phyloP scores from a whole-genome alignment of 2,113 vertebrate genomes.

The Tupaia chinensis region DNA sequence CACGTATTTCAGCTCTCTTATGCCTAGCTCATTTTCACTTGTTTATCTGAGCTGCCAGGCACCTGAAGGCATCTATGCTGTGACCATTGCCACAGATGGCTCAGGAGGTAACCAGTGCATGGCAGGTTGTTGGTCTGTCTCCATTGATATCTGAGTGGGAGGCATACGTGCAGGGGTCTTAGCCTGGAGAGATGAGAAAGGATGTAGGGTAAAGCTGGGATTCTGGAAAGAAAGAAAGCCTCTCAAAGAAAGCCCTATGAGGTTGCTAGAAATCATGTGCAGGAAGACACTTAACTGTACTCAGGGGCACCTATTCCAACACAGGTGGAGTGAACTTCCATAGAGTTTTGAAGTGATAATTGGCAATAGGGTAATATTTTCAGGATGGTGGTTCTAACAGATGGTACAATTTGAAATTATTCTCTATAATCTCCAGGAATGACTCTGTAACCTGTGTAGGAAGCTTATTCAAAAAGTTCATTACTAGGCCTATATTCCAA shows the following conservation, averaged over 20 bases:
- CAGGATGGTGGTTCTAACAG: slow-evolving; percentile 38
- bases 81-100: neutral
- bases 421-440: slow-evolving; percentile 41
- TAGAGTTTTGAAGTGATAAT: slow-evolving; percentile 47
- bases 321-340: neutral
- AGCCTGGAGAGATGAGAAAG: neutral
- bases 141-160: neutral
- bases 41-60: neutral
- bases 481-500: neutral
- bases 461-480: neutral
- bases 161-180: neutral
- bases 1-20: neutral
- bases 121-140: neutral
- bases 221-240: neutral
- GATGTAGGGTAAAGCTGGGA: neutral
- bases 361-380: neutral
- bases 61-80: neutral
- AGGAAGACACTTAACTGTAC: neutral
- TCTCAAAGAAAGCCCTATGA: neutral
- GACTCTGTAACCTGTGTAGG: slow-evolving; percentile 10
- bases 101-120: neutral
- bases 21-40: neutral
- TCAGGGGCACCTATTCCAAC: neutral
- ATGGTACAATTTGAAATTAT: slow-evolving; percentile 49
- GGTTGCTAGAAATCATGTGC: neutral